Percentiles rank a stretch among this genome's conserved stretches.
Evolutionary conservation across 2,888 invertebrate genomes (phyloP).

Genomic region (Yponomeuta cagnagella): DNA sequence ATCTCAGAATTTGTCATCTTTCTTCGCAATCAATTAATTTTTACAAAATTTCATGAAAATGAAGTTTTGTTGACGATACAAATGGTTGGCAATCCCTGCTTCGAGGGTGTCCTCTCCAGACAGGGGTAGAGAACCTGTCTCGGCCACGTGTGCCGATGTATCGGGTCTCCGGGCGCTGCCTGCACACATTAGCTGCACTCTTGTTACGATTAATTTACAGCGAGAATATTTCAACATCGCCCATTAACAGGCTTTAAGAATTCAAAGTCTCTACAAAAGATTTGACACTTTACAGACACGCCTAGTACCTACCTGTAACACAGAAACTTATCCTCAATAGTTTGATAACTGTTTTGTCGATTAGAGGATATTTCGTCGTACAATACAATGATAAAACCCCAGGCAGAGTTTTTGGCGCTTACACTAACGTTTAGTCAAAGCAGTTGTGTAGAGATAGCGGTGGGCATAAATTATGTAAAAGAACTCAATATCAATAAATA

Average conservation of each 20-base stretch:
- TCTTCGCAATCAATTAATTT: too few relatives aligned
- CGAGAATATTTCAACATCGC: slow-evolving; percentile 51
- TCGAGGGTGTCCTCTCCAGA: slow-evolving; percentile 28
- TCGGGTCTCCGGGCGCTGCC: slow-evolving; percentile 19
- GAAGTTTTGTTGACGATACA: neutral
- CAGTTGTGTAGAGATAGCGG: slow-evolving; percentile 15
- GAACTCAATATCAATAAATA: slow-evolving; percentile 20
- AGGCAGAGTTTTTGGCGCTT: neutral
- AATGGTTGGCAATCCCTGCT: slow-evolving; percentile 12
- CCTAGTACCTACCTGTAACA: too few relatives aligned
- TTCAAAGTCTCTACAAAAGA: slow-evolving; percentile 19
- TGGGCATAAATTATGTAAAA: slow-evolving; percentile 21
- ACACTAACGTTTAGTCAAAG: neutral
- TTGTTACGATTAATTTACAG: slow-evolving; percentile 59
- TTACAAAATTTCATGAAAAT: neutral
- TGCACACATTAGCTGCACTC: slow-evolving; percentile 41
- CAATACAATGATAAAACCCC: too few relatives aligned
- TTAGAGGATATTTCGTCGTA: too few relatives aligned
- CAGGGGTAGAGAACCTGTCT: slow-evolving; percentile 13
- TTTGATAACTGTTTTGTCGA: too few relatives aligned
- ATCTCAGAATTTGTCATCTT: too few relatives aligned
- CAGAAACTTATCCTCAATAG: too few relatives aligned
- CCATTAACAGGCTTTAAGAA: slow-evolving; percentile 53
- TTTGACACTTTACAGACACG: too few relatives aligned
- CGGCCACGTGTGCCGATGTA: slow-evolving; percentile 36